Percentiles rank a stretch among this genome's conserved stretches.
Evolutionary conservation across 2,888 invertebrate species (phyloP).

Genomic region (Lepidochitona cinerea): DNA sequence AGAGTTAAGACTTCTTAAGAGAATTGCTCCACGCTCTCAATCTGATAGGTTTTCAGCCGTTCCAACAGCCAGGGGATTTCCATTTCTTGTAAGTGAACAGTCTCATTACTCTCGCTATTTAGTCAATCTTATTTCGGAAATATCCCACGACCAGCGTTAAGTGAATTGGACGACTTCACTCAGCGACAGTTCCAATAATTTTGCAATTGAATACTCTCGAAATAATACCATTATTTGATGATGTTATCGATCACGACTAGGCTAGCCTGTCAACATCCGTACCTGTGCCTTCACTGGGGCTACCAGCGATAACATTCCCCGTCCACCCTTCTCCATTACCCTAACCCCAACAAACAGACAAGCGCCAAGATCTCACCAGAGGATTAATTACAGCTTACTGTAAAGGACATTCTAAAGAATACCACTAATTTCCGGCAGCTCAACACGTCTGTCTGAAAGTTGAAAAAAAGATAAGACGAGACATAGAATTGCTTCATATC

Average conservation of each 20-base stretch:
- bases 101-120: conserved; percentile 3
- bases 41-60: neutral
- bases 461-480: neutral
- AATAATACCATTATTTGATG: conserved; percentile 3
- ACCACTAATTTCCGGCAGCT: conserved; percentile 5
- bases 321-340: neutral
- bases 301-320: neutral
- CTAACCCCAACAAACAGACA: too few species aligned
- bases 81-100: neutral
- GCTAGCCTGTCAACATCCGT: neutral
- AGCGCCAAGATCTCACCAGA: too few species aligned
- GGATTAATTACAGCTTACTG: conserved; percentile 7
- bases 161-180: neutral
- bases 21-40: neutral
- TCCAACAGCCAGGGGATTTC: neutral
- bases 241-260: neutral
- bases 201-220: conserved; percentile 1
- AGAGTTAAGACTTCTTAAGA: neutral
- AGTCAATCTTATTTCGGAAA: conserved; percentile 6
- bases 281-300: neutral
- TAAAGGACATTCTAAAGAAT: neutral
- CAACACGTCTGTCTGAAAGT: too few species aligned
- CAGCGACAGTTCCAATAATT: conserved; percentile 4
- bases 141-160: neutral
- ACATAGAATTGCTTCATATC: neutral